Percentiles rank a stretch among this genome's conserved stretches.
Evolutionary conservation across 30 jellyfish, hydroid and myxozoan species (phyloP).

Genomic region (Hydractinia echinata): DNA sequence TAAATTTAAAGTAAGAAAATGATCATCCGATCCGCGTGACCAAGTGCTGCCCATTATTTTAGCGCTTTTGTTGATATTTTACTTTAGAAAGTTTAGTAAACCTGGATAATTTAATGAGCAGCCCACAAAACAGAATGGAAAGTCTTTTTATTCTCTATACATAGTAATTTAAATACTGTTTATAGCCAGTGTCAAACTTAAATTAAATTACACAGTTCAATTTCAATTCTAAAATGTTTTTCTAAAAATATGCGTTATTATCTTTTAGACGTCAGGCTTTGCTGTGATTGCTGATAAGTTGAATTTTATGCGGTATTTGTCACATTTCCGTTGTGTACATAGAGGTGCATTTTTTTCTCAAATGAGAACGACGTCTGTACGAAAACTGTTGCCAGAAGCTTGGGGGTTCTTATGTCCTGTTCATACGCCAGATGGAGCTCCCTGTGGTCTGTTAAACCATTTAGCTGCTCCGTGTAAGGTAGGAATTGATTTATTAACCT

Average conservation of each 20-base stretch:
- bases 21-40: no score
- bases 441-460: slow-evolving; percentile 96
- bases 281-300: slow-evolving; percentile 90
- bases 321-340: slow-evolving; percentile 98
- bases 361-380: slow-evolving; percentile 86
- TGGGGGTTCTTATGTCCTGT: slow-evolving; percentile 99
- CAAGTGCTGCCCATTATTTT: no score
- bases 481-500: background rate
- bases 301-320: slow-evolving; percentile 86
- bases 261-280: slow-evolving; percentile 71
- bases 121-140: no score
- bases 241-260: background rate
- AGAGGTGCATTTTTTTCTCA: slow-evolving; percentile 96
- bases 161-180: no score
- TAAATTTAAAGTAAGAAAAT: no score
- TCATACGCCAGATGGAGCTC: slow-evolving; percentile 99
- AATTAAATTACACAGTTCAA: no score
- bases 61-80: no score
- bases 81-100: no score
- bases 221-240: no score
- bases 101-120: no score
- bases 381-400: slow-evolving; percentile 93
- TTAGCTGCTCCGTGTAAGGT: slow-evolving; percentile 89
- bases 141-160: no score
- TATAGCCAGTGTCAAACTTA: no score